Percentiles rank a stretch among this genome's conserved stretches.
These are phyloP conservation scores for Rotaria magnacalcarata DNA, from an alignment of 2,888 invertebrate species.

Conservation along the genomic window DNA sequence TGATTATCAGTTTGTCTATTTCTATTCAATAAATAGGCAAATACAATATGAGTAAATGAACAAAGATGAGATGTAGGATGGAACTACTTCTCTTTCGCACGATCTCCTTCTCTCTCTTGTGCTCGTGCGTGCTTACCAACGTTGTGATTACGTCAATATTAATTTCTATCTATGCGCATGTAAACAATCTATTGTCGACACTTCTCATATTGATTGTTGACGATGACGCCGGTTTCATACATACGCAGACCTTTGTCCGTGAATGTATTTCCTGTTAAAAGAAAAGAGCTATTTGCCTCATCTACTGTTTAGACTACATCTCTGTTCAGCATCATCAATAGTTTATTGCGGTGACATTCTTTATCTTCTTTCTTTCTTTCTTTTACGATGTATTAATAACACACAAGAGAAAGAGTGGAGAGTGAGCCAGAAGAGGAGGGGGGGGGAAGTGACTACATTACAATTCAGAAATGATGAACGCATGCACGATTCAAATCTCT, in stretches of 20 bases:
- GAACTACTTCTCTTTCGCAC: neutral
- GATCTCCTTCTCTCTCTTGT: neutral
- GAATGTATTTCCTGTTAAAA: neutral
- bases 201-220: neutral
- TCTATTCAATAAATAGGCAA: neutral
- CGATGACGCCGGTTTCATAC: neutral
- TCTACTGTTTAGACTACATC: neutral
- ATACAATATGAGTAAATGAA: neutral
- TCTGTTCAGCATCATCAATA: conserved; percentile 26
- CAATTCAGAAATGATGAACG: neutral
- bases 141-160: conserved; percentile 6
- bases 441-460: neutral
- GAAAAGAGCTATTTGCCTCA: neutral
- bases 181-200: conserved; percentile 4
- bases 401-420: neutral
- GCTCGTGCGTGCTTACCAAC: neutral
- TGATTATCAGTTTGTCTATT: neutral
- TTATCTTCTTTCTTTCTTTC: neutral
- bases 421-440: neutral
- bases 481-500: neutral
- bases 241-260: conserved; percentile 14
- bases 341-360: conserved; percentile 17
- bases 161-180: conserved; percentile 12
- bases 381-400: neutral
- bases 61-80: neutral